Percentiles rank a stretch among this genome's conserved stretches.
These are phyloP conservation scores for Philereme transversata DNA, from an alignment of 2,888 invertebrate genomes.

Conservation along the genomic window DNA sequence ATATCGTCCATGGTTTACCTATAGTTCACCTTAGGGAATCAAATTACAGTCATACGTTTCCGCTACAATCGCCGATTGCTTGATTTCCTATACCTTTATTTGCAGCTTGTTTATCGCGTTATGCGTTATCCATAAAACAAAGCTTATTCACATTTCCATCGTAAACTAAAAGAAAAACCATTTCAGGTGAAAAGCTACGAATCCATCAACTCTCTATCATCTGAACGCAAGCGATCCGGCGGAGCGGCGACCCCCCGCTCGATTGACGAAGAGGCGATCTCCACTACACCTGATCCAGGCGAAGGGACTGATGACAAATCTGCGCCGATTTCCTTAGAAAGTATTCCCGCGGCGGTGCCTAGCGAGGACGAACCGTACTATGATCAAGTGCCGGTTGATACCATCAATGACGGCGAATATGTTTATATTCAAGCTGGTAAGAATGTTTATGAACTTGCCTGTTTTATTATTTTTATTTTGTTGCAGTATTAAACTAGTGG, in stretches of 20 bases:
- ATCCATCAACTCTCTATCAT: constrained; percentile 86
- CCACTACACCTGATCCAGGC: constrained; percentile 67
- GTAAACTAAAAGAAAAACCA: neutral
- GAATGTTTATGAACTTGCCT: constrained; percentile 33
- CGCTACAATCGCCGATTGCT: too few species aligned
- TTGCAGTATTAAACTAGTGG: too few species aligned
- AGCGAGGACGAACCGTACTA: constrained; percentile 87
- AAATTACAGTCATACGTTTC: too few species aligned
- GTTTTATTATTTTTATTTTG: neutral
- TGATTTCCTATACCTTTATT: too few species aligned
- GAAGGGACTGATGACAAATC: constrained; percentile 71
- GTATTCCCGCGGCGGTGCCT: constrained; percentile 64
- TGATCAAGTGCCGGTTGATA: constrained; percentile 88
- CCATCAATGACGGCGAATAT: constrained; percentile 87
- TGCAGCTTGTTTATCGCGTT: too few species aligned
- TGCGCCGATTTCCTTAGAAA: constrained; percentile 71
- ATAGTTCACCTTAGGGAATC: too few species aligned
- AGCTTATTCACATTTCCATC: neutral
- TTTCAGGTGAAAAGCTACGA: constrained; percentile 86
- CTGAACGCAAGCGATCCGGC: constrained; percentile 82
- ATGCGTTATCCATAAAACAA: too few species aligned
- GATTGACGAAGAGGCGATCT: constrained; percentile 74
- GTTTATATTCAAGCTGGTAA: constrained; percentile 89
- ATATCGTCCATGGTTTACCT: too few species aligned
- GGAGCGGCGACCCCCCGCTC: constrained; percentile 80